Evolutionary conservation across 2,113 vertebrate species (phyloP), one percentile per base, ranked within the genome.

Genomic region (Willisornis vidua): DNA sequence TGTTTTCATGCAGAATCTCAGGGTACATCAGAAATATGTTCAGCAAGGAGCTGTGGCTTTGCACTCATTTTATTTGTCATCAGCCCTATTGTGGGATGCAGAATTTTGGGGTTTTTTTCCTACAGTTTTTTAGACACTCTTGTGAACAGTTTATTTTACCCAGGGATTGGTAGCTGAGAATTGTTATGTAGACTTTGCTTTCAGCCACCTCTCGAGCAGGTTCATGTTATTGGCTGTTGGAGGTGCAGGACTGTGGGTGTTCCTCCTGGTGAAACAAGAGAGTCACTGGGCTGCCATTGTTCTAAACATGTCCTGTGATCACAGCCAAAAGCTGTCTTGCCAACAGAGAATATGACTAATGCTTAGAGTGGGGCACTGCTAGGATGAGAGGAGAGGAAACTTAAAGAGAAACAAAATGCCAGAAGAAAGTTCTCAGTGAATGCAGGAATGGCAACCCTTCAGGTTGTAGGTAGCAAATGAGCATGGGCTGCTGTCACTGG

Each of bases 101-200:
- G 45, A 20, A 78, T 62, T 80, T 73, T 7, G 41, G 41, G 0
- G 0, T 1, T 18, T 11, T 23, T 58, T 75, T 23, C 15, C 35
- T 93, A 4, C 26, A 49, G 16, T 33, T 61, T 58, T 85, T 89
- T 29, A 59, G 54, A 31, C 20, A 19, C 23, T 2, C 29, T 10
- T 33, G 28, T 71, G 22, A 41, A 39, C 12, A 37, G 4, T 67
- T 5, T 78, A 41, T 57, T 89, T 82, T 54, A 85, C 35, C 20
- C 26, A 39, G 33, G 25, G 28, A 8, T 68, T 46, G 54, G 17
- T 90, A 55, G 16, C 70, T 73, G n/a, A 55, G 37, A 39, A 35
- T 74, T 86, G 23, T 77, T 84, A 29, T 3, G 43, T 48, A 61
- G 48, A 33, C 59, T 77, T 46, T 3, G 2, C 48, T 87, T 87